These are phyloP conservation scores for Pterobdella sp. DNA, from an alignment of 2,888 invertebrate genomes.

Conservation along the genomic window DNA sequence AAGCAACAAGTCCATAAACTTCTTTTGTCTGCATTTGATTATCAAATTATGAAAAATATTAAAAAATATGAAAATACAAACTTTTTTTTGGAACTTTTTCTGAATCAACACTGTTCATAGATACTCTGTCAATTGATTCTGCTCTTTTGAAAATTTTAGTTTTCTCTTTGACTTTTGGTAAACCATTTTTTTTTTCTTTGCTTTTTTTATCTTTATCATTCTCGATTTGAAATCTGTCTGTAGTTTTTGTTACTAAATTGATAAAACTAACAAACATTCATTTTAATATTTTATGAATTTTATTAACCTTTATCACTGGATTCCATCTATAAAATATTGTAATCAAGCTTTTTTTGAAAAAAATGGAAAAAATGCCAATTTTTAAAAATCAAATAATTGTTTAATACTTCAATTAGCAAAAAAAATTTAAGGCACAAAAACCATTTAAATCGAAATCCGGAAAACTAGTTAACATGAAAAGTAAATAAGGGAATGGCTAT, in stretches of 20 bases:
- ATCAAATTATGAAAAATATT: not conserved
- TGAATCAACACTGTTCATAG: constrained; percentile 5
- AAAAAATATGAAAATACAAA: too few species aligned
- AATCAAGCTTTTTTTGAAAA: not conserved
- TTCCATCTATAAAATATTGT: not conserved
- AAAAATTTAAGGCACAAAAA: not conserved
- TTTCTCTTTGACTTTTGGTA: constrained; percentile 3
- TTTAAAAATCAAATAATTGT: too few species aligned
- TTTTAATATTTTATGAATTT: not conserved
- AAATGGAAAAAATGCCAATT: too few species aligned
- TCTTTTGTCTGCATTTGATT: not conserved
- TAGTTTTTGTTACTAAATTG: not conserved
- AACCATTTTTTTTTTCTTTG: not conserved
- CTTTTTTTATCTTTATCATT: not conserved
- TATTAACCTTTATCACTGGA: not conserved
- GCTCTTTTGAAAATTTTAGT: constrained; percentile 1
- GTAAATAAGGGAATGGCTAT: not conserved
- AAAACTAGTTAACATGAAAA: not conserved
- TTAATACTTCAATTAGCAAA: too few species aligned
- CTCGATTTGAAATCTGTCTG: not conserved
- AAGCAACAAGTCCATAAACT: constrained; percentile 19
- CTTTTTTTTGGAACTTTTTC: not conserved
- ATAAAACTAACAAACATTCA: not conserved
- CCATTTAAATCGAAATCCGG: constrained; percentile 1
- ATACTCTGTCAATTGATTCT: not conserved